Evolutionary conservation across 2,888 invertebrate genomes (phyloP), one percentile per base, ranked within the genome.

Genomic region (Anthophora plumipes): DNA sequence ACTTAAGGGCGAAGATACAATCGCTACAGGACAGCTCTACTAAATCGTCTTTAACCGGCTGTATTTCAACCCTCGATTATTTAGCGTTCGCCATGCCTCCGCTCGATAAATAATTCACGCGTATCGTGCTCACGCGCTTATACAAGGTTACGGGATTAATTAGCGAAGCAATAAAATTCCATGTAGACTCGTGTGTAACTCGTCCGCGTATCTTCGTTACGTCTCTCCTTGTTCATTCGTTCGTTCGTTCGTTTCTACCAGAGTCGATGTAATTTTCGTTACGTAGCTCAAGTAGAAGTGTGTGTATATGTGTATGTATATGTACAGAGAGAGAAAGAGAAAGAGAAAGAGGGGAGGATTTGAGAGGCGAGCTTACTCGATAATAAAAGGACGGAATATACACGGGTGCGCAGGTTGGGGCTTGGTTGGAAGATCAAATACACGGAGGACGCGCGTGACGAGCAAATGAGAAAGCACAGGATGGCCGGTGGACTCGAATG

Each of bases 301-400:
- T 31, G 4, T 4, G n/a, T n/a, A n/a, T n/a, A n/a, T n/a, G n/a
- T n/a, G n/a, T n/a, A n/a, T n/a, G n/a, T n/a, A n/a, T n/a, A n/a
- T n/a, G n/a, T n/a, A n/a, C n/a, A n/a, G n/a, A n/a, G n/a, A n/a
- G 2, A 31, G 31, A 31, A 4, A 31, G 31, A 31, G 31, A 31
- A 4, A 31, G 31, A 31, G 31, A 31, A 31, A 31, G 31, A 31
- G 31, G 31, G 31, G 4, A 4, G 31, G 31, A 31, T 31, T 31
- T 31, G 31, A 31, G 31, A 31, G 31, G 31, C 31, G 31, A 31
- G 31, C 31, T 31, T 31, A 31, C 31, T 31, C 31, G 31, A 31
- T 31, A 31, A 43, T 55, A 55, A 55, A 89, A 87, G 31, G 84
- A 73, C 80, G 77, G 78, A n/a, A n/a, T n/a, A 63, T 61, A 55